A percentile compares a stretch with the other conserved stretches of the same genome.
Conservation (phyloP, 37 sponge, comb jelly and placozoan species). For the Petrosia ficiformis region DNA sequence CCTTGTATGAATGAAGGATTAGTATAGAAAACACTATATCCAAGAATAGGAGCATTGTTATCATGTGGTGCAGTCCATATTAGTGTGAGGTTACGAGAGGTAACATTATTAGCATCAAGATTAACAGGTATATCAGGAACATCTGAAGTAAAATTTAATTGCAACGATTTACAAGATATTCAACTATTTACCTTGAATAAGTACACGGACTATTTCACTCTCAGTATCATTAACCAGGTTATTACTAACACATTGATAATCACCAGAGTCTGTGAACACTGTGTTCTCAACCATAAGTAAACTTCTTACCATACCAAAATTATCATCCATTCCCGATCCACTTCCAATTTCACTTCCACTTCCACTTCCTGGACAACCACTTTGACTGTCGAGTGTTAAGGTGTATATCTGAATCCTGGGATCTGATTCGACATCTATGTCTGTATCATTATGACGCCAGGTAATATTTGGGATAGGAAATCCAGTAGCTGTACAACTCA, state of each 20-base stretch:
- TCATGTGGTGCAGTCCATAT: constrained; percentile 58
- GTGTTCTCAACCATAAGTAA: constrained; percentile 26
- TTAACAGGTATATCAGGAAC: constrained; percentile 35
- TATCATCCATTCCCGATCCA: no score
- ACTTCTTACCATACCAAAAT: no score
- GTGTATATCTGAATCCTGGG: neutral
- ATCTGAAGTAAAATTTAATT: no score
- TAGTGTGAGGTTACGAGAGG: constrained; percentile 22
- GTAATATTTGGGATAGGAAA: constrained; percentile 36
- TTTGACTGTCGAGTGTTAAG: constrained; percentile 1
- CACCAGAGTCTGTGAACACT: constrained; percentile 33
- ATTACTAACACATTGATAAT: constrained; percentile 26
- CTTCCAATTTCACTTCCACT: no score
- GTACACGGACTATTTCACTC: neutral
- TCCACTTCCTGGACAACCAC: no score
- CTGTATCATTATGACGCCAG: constrained; percentile 67
- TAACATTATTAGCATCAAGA: constrained; percentile 12
- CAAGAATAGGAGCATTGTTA: constrained; percentile 63
- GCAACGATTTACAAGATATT: no score
- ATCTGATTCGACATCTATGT: no score
- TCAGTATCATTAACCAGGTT: neutral
- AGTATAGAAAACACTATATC: constrained; percentile 13
- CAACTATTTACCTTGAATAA: constrained; percentile 26
- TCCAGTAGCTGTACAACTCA: constrained; percentile 55
- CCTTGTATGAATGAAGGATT: constrained; percentile 7